These are phyloP conservation scores for Menidia menidia DNA, from an alignment of 2,797 vertebrate genomes.

Conservation along the genomic window DNA sequence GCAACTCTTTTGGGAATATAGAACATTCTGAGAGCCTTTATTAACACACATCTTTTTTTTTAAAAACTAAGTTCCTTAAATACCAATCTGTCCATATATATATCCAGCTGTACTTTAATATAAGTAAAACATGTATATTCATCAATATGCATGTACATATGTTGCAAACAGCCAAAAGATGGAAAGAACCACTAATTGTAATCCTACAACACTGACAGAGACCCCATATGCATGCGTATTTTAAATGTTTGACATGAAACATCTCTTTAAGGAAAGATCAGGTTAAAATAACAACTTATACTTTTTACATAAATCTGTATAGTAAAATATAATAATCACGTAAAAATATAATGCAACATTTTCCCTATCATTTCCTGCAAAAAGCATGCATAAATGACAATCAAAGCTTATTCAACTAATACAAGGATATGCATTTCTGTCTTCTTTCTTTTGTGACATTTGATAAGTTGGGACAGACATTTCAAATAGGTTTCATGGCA, in stretches of 20 bases:
- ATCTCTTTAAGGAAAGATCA: not conserved
- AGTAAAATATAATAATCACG: not conserved
- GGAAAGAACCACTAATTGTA: not conserved
- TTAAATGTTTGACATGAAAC: not conserved
- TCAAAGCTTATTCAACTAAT: slow-evolving; percentile 49
- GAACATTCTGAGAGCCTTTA: no score
- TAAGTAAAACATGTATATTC: not conserved
- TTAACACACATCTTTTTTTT: no score
- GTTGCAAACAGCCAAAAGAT: not conserved
- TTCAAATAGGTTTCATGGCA: slow-evolving; percentile 82
- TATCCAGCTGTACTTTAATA: no score
- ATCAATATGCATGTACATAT: no score
- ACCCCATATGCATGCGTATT: not conserved
- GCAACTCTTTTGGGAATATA: no score
- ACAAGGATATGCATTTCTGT: slow-evolving; percentile 20
- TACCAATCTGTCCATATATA: no score
- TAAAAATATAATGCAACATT: no score
- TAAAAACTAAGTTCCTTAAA: no score
- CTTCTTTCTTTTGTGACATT: slow-evolving; percentile 39
- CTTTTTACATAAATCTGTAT: not conserved
- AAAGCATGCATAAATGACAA: slow-evolving; percentile 11
- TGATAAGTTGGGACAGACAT: slow-evolving; percentile 74
- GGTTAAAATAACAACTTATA: not conserved
- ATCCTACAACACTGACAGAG: not conserved
- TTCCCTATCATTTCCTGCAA: no score